Evolutionary conservation across 1,140 invertebrate species (phyloP).

Genomic region (Piezodorus guildinii): DNA sequence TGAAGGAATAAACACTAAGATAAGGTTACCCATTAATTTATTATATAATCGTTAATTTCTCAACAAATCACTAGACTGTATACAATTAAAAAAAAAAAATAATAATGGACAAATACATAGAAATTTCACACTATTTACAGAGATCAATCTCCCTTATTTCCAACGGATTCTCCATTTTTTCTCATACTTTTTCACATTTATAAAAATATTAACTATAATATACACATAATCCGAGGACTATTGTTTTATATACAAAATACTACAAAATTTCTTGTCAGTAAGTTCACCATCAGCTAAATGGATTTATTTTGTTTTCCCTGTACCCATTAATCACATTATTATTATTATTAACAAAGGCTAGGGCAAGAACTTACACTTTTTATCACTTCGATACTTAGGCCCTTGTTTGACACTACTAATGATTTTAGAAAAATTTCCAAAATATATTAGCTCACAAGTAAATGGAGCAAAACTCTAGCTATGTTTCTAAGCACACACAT

Average conservation of each 20-base stretch:
- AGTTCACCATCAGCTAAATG: background rate
- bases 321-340: constrained; percentile 1
- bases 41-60: constrained; percentile 21
- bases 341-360: constrained; percentile 3
- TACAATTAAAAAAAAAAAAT: constrained; percentile 16
- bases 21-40: constrained; percentile 21
- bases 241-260: constrained; percentile 12
- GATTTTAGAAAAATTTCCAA: too few species aligned
- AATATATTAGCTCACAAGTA: background rate
- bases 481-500: background rate
- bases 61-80: constrained; percentile 12
- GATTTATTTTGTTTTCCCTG: constrained; percentile 4
- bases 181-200: constrained; percentile 8
- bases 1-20: too few species aligned
- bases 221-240: constrained; percentile 12
- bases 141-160: constrained; percentile 20
- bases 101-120: constrained; percentile 22
- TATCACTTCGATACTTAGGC: constrained; percentile 3
- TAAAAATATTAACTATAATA: constrained; percentile 18
- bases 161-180: constrained; percentile 5
- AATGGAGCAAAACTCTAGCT: background rate
- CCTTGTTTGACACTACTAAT: background rate
- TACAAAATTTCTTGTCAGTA: background rate
- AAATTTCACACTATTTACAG: constrained; percentile 26
- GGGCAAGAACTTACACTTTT: background rate